phyloP scores from a whole-genome alignment of 2,888 invertebrate species.

The Anagyrus pseudococci region DNA sequence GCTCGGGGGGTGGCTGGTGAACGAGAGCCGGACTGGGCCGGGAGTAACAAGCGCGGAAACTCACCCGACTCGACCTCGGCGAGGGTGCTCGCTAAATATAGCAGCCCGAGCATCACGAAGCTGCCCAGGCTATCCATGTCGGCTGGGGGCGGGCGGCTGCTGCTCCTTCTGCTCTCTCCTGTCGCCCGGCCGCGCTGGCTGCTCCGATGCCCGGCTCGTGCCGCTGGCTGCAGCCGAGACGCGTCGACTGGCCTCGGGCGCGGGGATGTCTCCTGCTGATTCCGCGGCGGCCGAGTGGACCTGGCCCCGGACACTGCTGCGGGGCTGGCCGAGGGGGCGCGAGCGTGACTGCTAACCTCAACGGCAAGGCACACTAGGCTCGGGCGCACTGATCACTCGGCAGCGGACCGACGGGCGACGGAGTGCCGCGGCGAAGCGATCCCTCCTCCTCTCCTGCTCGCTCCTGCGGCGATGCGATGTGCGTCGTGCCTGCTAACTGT shows the following conservation, averaged over 20 bases:
- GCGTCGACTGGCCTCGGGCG: background rate
- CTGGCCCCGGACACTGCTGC: background rate
- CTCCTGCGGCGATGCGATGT: background rate
- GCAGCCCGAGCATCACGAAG: background rate
- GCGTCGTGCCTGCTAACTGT: background rate
- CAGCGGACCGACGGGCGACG: background rate
- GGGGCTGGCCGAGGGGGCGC: background rate
- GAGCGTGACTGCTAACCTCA: background rate
- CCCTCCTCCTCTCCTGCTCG: background rate
- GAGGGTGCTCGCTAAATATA: conserved; percentile 50
- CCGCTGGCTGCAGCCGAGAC: too few relatives aligned
- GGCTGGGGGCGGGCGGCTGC: background rate
- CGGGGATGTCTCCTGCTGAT: background rate
- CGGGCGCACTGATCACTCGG: background rate
- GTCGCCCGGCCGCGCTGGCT: background rate
- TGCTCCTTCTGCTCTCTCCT: background rate
- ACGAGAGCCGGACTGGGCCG: too few relatives aligned
- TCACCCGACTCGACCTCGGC: conserved; percentile 57
- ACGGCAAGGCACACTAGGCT: background rate
- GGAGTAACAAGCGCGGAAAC: conserved; percentile 25
- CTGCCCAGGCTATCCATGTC: background rate
- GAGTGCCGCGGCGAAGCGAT: background rate
- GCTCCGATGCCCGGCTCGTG: background rate
- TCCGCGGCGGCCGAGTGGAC: background rate
- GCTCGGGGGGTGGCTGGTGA: too few relatives aligned